Conservation (phyloP, 2,888 invertebrate species). For the Calameuta filiformis region DNA sequence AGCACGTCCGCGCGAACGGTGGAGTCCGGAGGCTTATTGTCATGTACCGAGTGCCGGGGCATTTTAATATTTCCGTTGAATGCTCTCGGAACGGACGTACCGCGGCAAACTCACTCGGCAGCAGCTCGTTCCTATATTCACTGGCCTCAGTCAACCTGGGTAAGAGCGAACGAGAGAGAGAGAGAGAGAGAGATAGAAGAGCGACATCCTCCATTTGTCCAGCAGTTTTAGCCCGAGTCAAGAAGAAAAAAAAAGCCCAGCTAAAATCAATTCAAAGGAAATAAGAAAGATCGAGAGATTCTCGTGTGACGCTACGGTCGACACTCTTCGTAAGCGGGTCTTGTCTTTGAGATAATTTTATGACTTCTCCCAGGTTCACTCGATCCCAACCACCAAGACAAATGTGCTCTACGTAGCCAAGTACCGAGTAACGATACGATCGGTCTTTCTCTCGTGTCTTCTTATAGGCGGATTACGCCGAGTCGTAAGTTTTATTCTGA, state of each 20-base stretch:
- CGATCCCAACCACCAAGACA: neutral
- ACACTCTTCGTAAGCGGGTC: neutral
- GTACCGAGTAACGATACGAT: neutral
- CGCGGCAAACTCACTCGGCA: slow-evolving; percentile 18
- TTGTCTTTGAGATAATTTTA: neutral
- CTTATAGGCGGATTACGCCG: neutral
- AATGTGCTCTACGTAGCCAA: neutral
- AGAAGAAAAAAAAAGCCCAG: neutral
- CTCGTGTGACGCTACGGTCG: neutral
- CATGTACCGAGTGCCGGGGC: slow-evolving; percentile 50
- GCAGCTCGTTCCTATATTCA: neutral
- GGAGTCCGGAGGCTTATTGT: slow-evolving; percentile 51
- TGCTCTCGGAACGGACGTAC: slow-evolving; percentile 14
- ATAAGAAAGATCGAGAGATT: neutral
- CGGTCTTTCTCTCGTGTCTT: neutral
- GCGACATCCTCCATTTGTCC: slow-evolving; percentile 13
- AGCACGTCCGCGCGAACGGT: slow-evolving; percentile 55
- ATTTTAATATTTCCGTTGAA: slow-evolving; percentile 60
- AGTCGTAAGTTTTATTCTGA: neutral
- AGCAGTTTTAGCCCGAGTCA: slow-evolving; percentile 36
- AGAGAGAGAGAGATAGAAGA: too few relatives aligned
- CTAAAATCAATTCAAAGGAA: neutral
- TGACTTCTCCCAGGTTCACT: neutral
- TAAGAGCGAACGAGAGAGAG: neutral
- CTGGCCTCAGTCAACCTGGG: neutral